A percentile compares a stretch with the other conserved stretches of the same genome.
Conservation (phyloP, 1,140 invertebrate species). For the Tetramorium alpestre region DNA sequence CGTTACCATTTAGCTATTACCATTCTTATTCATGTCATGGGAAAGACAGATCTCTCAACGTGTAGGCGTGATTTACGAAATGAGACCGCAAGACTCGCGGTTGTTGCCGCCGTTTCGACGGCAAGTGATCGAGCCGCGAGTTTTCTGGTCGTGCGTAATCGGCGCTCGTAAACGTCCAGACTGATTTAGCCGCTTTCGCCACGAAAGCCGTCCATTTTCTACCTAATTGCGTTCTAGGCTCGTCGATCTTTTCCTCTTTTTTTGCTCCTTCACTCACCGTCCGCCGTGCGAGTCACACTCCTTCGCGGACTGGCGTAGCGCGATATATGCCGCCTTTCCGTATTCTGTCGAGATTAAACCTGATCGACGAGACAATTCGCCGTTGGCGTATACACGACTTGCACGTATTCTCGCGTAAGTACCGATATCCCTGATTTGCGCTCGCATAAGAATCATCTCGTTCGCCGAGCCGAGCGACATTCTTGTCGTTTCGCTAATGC, state of each 20-base stretch:
- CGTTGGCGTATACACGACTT: background rate
- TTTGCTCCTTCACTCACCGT: background rate
- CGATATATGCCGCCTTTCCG: conserved; percentile 40
- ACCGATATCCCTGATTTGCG: background rate
- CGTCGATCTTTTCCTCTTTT: conserved; percentile 67
- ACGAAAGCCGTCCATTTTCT: conserved; percentile 74
- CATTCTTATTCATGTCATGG: background rate
- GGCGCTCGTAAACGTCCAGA: conserved; percentile 76
- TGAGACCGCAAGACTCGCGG: background rate
- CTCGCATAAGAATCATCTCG: background rate
- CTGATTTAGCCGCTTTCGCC: conserved; percentile 78
- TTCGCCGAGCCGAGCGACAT: conserved; percentile 5
- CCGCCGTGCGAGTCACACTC: background rate
- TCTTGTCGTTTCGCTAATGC: background rate
- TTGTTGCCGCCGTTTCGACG: conserved; percentile 14
- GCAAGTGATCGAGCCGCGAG: conserved; percentile 68
- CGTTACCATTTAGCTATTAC: background rate
- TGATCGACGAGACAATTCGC: conserved; percentile 57
- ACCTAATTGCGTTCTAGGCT: conserved; percentile 72
- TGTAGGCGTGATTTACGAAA: conserved; percentile 42
- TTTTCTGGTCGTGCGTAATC: conserved; percentile 72
- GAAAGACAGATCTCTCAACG: background rate
- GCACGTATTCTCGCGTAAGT: conserved; percentile 3
- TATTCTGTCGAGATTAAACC: conserved; percentile 34
- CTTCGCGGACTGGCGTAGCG: conserved; percentile 14